Base-by-base conservation (phyloP, 1,140 invertebrate species). In the Panagrolaimus sp. region DNA sequence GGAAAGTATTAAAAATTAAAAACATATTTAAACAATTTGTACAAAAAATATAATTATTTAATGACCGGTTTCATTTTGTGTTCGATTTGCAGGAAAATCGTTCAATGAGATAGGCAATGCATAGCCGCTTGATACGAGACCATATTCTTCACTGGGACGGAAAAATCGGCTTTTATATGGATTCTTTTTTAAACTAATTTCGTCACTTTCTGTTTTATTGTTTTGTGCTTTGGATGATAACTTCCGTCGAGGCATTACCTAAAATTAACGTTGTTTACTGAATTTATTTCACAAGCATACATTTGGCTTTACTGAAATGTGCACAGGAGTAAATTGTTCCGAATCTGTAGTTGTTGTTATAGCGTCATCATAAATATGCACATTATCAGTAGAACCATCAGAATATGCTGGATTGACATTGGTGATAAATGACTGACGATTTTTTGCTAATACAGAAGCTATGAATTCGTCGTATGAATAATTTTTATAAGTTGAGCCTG, bases 321-420 rank as follows among this genome's bases (percentile, higher is more conserved):
- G 51, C n/a, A 57, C 27, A 20, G 51, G 51, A 25, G 20, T 11
- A 8, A 57, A 57, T 11, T 57, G 20, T 57, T 57, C 51, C n/a
- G 20, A 57, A 13, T 57, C 27, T 11, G 20, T 20, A 57, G 13
- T 25, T 25, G 51, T 25, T 11, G 51, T 57, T 11, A 27, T 11
- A 5, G 51, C 51, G 4, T 57, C 51, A 57, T 57, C 51, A 27
- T 57, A 57, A 57, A 57, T 57, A 20, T 57, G 51, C 20, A 27
- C n/a, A 1, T 57, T 57, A 27, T 57, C 51, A 3, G n/a, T 20
- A 25, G 51, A 57, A 1, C 27, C 20, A 9, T 27, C 27, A 9
- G 51, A 57, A 57, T 20, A 57, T 8, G 51, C 51, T 9, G 27
- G 51, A 57, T 57, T 57, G n/a, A 25, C 51, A 25, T 57, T 57